phyloP scores from a whole-genome alignment of 2,888 invertebrate species.

The Pterostichus niger region DNA sequence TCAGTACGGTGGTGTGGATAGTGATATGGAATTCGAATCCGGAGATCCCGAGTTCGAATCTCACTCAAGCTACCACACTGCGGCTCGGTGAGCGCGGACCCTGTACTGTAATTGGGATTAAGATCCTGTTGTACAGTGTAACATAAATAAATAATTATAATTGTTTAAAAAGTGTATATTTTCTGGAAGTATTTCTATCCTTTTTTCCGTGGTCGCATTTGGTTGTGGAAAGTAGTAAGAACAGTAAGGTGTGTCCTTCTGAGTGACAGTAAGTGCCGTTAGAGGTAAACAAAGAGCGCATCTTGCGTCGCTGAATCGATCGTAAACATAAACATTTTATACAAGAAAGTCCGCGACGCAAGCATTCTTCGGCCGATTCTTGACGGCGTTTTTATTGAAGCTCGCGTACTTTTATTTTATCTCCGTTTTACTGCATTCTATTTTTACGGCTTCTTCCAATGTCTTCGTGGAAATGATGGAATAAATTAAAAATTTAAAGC shows the following conservation, averaged over 20 bases:
- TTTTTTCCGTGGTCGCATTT: background rate
- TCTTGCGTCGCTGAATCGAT: slow-evolving; percentile 44
- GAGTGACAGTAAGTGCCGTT: slow-evolving; percentile 53
- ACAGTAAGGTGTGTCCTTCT: slow-evolving; percentile 8
- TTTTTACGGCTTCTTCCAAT: slow-evolving; percentile 63
- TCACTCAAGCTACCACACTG: too few relatives aligned
- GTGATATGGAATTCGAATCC: too few relatives aligned
- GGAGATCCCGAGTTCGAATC: too few relatives aligned
- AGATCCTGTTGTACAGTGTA: too few relatives aligned
- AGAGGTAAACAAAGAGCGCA: slow-evolving; percentile 49
- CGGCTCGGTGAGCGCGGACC: too few relatives aligned
- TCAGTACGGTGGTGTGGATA: too few relatives aligned
- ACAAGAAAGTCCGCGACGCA: slow-evolving; percentile 50
- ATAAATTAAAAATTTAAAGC: slow-evolving; percentile 66
- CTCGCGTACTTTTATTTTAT: slow-evolving; percentile 63
- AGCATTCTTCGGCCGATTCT: slow-evolving; percentile 60
- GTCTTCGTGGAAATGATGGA: slow-evolving; percentile 66
- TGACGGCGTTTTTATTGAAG: slow-evolving; percentile 60
- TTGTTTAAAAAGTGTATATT: background rate
- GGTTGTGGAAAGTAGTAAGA: background rate
- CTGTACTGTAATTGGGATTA: too few relatives aligned
- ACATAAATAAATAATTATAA: too few relatives aligned
- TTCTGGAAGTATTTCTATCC: background rate
- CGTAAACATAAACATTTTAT: slow-evolving; percentile 63
- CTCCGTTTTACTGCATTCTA: slow-evolving; percentile 64